phyloP scores from a whole-genome alignment of 2,888 invertebrate species.

The Scelioninae gen. 2 region DNA sequence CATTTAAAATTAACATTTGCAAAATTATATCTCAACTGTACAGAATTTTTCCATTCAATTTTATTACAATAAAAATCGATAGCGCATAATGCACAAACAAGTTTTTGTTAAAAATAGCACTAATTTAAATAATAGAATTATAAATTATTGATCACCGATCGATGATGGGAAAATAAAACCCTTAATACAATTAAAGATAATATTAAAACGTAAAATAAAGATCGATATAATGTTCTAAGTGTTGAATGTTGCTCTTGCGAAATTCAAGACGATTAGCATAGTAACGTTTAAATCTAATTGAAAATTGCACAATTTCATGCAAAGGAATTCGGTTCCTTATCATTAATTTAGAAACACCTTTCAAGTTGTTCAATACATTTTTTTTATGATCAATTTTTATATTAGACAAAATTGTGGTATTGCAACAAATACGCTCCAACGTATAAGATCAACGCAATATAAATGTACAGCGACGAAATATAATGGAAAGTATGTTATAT shows the following conservation, averaged over 20 bases:
- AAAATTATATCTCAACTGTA: too few species aligned
- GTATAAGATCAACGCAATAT: slow-evolving; percentile 42
- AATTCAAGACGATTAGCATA: slow-evolving; percentile 51
- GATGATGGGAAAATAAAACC: slow-evolving; percentile 49
- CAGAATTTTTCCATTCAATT: too few species aligned
- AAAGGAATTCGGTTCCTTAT: neutral
- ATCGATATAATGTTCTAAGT: slow-evolving; percentile 54
- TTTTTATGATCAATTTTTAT: slow-evolving; percentile 28
- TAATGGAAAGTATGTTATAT: slow-evolving; percentile 48
- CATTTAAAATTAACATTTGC: too few species aligned
- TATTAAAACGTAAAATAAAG: slow-evolving; percentile 33
- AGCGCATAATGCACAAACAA: too few species aligned
- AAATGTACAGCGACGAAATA: slow-evolving; percentile 48
- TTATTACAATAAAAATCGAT: too few species aligned
- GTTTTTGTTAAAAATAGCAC: too few species aligned
- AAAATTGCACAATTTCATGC: slow-evolving; percentile 15
- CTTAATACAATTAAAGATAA: slow-evolving; percentile 56
- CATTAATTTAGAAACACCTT: slow-evolving; percentile 19
- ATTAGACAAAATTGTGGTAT: slow-evolving; percentile 28
- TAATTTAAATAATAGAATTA: slow-evolving; percentile 33
- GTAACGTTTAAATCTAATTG: slow-evolving; percentile 34
- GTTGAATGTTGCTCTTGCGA: slow-evolving; percentile 57
- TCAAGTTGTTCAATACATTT: too few species aligned
- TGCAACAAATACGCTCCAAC: slow-evolving; percentile 17
- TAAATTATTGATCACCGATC: slow-evolving; percentile 44